These are phyloP conservation scores for Penaeus vannamei DNA, from an alignment of 1,140 invertebrate species.

Conservation along the genomic window DNA sequence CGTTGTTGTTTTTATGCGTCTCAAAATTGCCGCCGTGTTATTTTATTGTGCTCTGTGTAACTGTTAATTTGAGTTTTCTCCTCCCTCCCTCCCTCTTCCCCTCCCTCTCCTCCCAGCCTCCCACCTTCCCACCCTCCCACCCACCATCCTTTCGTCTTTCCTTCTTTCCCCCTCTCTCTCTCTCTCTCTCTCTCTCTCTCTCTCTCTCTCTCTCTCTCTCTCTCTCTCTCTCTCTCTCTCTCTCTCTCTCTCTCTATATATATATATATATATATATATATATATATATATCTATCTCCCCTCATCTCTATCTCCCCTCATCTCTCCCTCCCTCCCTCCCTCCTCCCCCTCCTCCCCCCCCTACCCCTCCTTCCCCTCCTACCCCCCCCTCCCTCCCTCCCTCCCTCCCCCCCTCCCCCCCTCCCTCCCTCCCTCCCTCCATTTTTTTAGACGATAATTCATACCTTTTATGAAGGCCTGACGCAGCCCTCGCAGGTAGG, in stretches of 20 bases:
- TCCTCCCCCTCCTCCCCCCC: not conserved
- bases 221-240: not conserved
- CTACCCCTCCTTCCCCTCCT: not conserved
- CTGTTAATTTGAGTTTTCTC: not conserved
- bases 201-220: not conserved
- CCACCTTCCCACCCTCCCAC: not conserved
- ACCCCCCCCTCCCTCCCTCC: not conserved
- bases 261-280: too few species aligned
- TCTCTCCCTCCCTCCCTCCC: not conserved
- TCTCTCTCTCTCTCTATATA: not conserved
- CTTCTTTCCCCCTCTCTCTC: not conserved
- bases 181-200: not conserved
- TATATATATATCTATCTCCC: not conserved
- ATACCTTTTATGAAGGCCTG: too few species aligned
- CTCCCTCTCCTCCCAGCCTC: not conserved
- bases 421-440: too few species aligned
- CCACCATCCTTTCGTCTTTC: not conserved
- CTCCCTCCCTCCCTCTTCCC: not conserved
- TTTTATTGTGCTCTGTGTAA: too few species aligned
- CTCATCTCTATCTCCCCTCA: not conserved
- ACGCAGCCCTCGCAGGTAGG: too few species aligned
- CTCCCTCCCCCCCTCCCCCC: not conserved
- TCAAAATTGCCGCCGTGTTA: too few species aligned
- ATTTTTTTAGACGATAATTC: too few species aligned
- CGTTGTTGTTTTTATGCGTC: too few species aligned